These are phyloP conservation scores for Lithophane ornitopus DNA, from an alignment of 2,888 invertebrate genomes.

Conservation along the genomic window DNA sequence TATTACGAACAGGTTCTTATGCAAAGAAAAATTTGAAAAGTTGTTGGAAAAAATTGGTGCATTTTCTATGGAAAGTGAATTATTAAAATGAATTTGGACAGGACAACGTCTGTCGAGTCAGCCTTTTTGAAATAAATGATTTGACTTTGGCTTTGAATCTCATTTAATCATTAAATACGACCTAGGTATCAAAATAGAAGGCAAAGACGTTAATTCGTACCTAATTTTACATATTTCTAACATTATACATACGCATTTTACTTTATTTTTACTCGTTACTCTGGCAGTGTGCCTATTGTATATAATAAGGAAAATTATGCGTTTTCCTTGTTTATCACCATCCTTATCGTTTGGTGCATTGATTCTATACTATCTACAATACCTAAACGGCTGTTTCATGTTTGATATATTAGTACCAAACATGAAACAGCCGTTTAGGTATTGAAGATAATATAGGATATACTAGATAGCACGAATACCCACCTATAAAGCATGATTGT, in stretches of 20 bases:
- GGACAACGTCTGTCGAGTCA: no score
- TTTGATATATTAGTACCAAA: neutral
- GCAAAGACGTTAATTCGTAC: neutral
- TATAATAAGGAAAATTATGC: conserved; percentile 16
- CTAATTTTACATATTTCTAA: neutral
- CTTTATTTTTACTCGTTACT: neutral
- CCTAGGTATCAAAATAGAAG: neutral
- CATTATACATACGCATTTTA: neutral
- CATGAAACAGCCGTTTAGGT: no score
- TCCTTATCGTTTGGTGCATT: neutral
- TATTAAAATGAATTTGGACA: no score
- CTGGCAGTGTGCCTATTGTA: neutral
- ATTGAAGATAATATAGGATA: no score
- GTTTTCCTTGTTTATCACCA: conserved; percentile 22
- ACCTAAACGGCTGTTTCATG: neutral
- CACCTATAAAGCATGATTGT: no score
- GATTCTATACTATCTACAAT: neutral
- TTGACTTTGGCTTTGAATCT: neutral
- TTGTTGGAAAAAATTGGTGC: no score
- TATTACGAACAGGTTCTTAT: no score
- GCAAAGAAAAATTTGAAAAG: no score
- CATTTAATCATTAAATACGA: neutral
- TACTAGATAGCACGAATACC: no score
- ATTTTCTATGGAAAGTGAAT: no score
- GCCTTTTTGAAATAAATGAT: no score